phyloP scores from a whole-genome alignment of 2,888 invertebrate genomes.

The Meloe dianella region DNA sequence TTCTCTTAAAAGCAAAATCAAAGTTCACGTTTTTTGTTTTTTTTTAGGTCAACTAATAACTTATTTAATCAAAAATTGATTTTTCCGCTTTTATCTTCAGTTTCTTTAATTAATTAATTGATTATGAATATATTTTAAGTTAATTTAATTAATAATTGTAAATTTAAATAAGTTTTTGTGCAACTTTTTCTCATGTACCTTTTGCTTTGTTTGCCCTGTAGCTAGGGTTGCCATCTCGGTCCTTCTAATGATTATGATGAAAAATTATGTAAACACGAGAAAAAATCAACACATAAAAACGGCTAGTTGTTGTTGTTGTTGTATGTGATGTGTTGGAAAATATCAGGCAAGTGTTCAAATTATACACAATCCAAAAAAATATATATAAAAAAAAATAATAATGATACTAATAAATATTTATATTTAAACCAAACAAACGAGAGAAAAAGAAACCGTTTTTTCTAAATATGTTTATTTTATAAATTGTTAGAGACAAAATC shows the following conservation, averaged over 20 bases:
- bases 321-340: slow-evolving; percentile 48
- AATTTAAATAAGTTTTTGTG: slow-evolving; percentile 19
- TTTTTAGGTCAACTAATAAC: no score
- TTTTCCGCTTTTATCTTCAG: no score
- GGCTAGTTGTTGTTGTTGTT: slow-evolving; percentile 4
- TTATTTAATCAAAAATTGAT: neutral
- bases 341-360: slow-evolving; percentile 55
- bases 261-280: slow-evolving; percentile 38
- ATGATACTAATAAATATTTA: slow-evolving; percentile 6
- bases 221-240: slow-evolving; percentile 59
- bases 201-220: slow-evolving; percentile 60
- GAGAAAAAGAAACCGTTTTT: neutral
- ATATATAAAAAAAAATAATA: neutral
- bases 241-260: slow-evolving; percentile 42
- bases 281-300: slow-evolving; percentile 34
- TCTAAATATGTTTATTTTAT: slow-evolving; percentile 9
- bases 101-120: neutral
- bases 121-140: slow-evolving; percentile 15
- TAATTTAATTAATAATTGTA: slow-evolving; percentile 17
- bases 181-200: slow-evolving; percentile 42
- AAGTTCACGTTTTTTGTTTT: neutral
- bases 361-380: slow-evolving; percentile 18
- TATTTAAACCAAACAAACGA: neutral
- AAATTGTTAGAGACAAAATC: slow-evolving; percentile 16
- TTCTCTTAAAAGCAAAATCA: no score